Evolutionary conservation across 92 coral and sea anemone genomes (phyloP).

Genomic region (Phenganax marumi): DNA sequence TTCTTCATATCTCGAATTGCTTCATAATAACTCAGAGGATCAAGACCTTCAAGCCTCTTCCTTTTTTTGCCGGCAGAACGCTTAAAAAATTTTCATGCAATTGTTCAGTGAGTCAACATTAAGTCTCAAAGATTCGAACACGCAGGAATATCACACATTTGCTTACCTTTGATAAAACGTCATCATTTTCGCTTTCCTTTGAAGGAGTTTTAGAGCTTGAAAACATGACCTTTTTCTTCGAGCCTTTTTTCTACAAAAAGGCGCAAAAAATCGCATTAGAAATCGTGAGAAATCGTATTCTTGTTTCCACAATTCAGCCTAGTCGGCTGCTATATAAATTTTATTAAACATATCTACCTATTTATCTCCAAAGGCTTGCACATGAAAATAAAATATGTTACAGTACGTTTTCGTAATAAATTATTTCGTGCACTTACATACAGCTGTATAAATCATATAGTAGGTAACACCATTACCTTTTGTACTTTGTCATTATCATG

Average conservation of each 20-base stretch:
- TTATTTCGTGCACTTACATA: not conserved
- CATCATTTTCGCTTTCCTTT: not conserved
- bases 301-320: not conserved
- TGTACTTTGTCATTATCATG: not conserved
- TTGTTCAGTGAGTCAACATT: not conserved
- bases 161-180: conserved; percentile 18
- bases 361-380: not conserved
- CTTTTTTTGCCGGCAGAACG: conserved; percentile 23
- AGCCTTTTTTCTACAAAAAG: conserved; percentile 22
- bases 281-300: not conserved
- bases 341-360: not conserved
- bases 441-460: not conserved
- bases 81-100: not conserved
- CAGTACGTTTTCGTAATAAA: not conserved
- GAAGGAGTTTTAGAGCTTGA: conserved; percentile 3
- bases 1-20: conserved; percentile 70
- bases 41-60: conserved; percentile 44
- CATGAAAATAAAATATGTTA: not conserved
- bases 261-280: not conserved
- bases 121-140: not conserved
- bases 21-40: conserved; percentile 86
- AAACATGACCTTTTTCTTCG: conserved; percentile 32
- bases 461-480: not conserved
- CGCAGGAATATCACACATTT: not conserved
- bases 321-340: no score